Base-by-base conservation (phyloP, 2,113 vertebrate genomes). In the Haplotaxodon microlepis region DNA sequence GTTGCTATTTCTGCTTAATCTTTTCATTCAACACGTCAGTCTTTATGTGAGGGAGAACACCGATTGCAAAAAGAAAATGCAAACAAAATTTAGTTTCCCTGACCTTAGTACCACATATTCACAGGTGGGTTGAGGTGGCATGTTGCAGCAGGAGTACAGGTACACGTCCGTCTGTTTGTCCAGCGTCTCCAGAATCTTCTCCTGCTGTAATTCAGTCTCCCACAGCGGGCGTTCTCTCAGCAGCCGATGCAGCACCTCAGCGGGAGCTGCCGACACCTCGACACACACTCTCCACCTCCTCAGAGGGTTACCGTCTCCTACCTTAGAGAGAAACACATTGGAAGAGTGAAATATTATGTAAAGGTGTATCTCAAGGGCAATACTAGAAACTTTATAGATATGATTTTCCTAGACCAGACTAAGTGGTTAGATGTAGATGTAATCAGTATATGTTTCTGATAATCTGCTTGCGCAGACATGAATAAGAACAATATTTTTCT, bases 81-180 rank as follows among this genome's bases (percentile, higher is more conserved):
- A 36, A 66, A 36, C 4, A 4, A 29, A 78, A 78, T 13, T n/a
- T 50, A 13, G 27, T 31, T 78, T 1, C 27, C 45, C 73, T 78
- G 73, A 99, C 99, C 99, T 98, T 71, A 99, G 97, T 87, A 99
- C 96, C 24, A 99, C 97, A n/a, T 97, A 99, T 93, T 99, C 98
- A 84, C 97, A 96, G 95, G 96, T 92, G 0, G 98, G 98, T 42
- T 98, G 98, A 27, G 99, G 98, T 40, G 97, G 95, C 98, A 99
- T 99, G 96, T 96, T 98, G 93, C 96, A 95, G 92, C 98, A 84
- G 91, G 97, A 97, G n/a, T 97, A 99, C 91, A 98, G 98, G 86
- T 97, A 99, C 89, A 99, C 94, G 79, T 99, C 99, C 0, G 98
- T 99, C 85, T 98, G 98, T 84, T 96, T 97, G 94, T 99, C 98